A percentile compares a stretch with the other conserved stretches of the same genome.
Evolutionary conservation across 1,140 invertebrate genomes (phyloP).

Genomic region (Cheumatopsyche charites): DNA sequence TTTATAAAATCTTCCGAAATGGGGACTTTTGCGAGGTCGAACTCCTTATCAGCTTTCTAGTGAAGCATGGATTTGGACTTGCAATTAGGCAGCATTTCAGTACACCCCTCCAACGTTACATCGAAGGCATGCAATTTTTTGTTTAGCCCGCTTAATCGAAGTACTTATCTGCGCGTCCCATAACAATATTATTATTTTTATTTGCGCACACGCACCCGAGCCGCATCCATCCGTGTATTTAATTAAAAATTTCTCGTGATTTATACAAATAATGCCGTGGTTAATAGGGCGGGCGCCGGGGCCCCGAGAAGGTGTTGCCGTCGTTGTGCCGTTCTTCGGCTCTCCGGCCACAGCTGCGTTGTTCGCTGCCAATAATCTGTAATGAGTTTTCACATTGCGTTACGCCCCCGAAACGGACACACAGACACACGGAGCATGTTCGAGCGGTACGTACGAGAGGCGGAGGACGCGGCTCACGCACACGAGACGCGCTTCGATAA

Average conservation of each 20-base stretch:
- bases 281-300: constrained; percentile 18
- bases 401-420: constrained; percentile 33
- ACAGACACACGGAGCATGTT: no score
- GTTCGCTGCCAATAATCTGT: constrained; percentile 45
- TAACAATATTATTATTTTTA: constrained; percentile 9
- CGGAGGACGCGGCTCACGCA: no score
- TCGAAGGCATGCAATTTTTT: no score
- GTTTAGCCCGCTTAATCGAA: constrained; percentile 11
- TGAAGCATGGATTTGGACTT: no score
- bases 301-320: constrained; percentile 30
- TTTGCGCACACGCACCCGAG: neutral
- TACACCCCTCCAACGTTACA: no score
- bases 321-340: neutral
- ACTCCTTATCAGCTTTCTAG: no score
- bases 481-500: neutral
- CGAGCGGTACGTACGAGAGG: no score
- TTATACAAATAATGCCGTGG: constrained; percentile 33
- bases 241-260: constrained; percentile 35
- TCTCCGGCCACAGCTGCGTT: constrained; percentile 10
- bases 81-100: no score
- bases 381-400: constrained; percentile 47
- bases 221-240: neutral
- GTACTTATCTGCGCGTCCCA: constrained; percentile 4
- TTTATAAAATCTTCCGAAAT: no score
- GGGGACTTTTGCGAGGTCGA: no score